Evolutionary conservation across 2,797 vertebrate genomes (phyloP).

Genomic region (Dendrocincla tyrannina): DNA sequence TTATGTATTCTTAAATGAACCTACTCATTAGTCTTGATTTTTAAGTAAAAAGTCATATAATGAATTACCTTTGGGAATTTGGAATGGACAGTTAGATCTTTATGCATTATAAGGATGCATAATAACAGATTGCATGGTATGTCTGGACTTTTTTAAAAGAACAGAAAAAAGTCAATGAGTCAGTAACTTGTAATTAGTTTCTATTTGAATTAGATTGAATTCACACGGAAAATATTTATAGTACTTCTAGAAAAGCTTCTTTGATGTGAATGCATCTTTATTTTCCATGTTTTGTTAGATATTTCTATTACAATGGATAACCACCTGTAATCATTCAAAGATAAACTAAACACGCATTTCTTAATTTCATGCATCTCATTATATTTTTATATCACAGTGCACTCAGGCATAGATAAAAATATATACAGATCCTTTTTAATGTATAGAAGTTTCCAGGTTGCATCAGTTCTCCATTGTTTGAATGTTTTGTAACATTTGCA

Average conservation of each 20-base stretch:
- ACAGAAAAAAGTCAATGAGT: background rate
- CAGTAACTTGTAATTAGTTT: background rate
- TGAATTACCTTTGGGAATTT: background rate
- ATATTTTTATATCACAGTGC: background rate
- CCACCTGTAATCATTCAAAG: background rate
- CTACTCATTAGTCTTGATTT: background rate
- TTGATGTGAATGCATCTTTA: slow-evolving; percentile 1
- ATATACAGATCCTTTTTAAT: background rate
- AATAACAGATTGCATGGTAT: background rate
- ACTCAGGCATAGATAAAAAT: background rate
- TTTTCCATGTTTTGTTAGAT: slow-evolving; percentile 5
- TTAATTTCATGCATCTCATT: background rate
- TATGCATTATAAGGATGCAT: background rate
- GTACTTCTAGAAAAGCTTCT: slow-evolving; percentile 9
- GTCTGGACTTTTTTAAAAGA: background rate
- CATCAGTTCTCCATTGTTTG: slow-evolving; percentile 12
- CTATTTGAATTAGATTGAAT: background rate
- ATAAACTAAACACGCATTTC: background rate
- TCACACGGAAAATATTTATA: background rate
- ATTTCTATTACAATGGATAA: background rate
- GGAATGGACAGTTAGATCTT: background rate
- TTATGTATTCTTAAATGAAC: background rate
- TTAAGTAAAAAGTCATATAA: background rate
- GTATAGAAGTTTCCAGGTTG: background rate
- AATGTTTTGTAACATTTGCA: slow-evolving; percentile 59